Evolutionary conservation across 30 jellyfish, hydroid and myxozoan species (phyloP).

Genomic region (Phacellophora camtschatica): DNA sequence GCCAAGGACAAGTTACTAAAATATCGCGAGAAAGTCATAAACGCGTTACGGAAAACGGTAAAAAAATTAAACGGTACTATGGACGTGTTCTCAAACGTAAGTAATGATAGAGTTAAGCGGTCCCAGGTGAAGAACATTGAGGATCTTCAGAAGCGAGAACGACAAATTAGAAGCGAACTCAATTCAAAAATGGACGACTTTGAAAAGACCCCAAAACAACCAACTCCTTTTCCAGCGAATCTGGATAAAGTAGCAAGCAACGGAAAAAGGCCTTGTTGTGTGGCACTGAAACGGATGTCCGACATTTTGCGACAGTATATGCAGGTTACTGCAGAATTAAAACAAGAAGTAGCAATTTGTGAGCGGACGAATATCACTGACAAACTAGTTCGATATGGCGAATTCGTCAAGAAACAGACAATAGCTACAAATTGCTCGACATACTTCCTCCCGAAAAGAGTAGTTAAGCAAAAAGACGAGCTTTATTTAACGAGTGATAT

Average conservation of each 20-base stretch:
- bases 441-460: slow-evolving; percentile 10
- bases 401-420: slow-evolving; percentile 47
- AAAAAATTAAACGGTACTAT: slow-evolving; percentile 54
- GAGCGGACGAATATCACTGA: slow-evolving; percentile 73
- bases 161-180: not conserved
- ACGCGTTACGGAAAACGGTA: slow-evolving; percentile 52
- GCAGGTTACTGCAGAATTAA: slow-evolving; percentile 62
- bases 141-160: not conserved
- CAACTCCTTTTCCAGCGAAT: slow-evolving; percentile 73
- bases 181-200: not conserved
- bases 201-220: not conserved
- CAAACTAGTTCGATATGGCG: slow-evolving; percentile 56
- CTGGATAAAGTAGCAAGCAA: slow-evolving; percentile 48
- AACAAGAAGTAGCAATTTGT: slow-evolving; percentile 65
- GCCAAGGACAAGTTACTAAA: slow-evolving; percentile 75
- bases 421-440: slow-evolving; percentile 61
- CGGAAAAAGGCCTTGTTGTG: slow-evolving; percentile 86
- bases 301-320: slow-evolving; percentile 82
- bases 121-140: not conserved
- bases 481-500: slow-evolving; percentile 45
- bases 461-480: slow-evolving; percentile 49
- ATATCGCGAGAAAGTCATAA: slow-evolving; percentile 87
- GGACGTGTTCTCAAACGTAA: not conserved
- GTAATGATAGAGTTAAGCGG: not conserved
- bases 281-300: slow-evolving; percentile 90